These are phyloP conservation scores for Chloroclystis v-ata DNA, from an alignment of 2,888 invertebrate genomes.

Conservation along the genomic window DNA sequence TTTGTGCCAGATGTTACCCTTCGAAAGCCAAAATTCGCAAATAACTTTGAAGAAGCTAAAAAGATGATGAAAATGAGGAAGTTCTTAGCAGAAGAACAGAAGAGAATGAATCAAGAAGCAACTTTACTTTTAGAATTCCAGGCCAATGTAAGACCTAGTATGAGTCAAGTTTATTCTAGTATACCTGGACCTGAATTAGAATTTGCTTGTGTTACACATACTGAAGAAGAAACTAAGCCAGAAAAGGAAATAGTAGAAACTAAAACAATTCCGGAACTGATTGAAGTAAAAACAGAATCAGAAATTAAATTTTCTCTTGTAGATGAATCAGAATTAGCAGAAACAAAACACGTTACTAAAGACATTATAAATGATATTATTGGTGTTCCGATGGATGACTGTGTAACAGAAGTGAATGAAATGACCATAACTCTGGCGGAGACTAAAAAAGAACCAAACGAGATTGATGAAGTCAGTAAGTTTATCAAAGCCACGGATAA, in stretches of 20 bases:
- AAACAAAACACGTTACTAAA: constrained; percentile 17
- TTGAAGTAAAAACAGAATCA: neutral
- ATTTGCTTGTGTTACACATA: constrained; percentile 60
- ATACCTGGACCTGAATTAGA: constrained; percentile 71
- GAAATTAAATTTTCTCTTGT: neutral
- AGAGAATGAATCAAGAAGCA: constrained; percentile 73
- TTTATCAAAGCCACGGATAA: constrained; percentile 37
- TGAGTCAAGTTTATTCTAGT: constrained; percentile 71
- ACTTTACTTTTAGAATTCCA: constrained; percentile 69
- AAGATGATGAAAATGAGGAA: constrained; percentile 82
- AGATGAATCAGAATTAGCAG: constrained; percentile 9
- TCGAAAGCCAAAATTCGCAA: constrained; percentile 83
- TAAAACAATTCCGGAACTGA: neutral
- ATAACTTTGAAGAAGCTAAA: constrained; percentile 82
- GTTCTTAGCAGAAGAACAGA: constrained; percentile 80
- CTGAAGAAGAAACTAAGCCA: constrained; percentile 11
- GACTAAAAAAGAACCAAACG: constrained; percentile 39
- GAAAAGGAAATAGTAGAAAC: constrained; percentile 18
- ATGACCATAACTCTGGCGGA: constrained; percentile 15
- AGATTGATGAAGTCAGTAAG: constrained; percentile 40
- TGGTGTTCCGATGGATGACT: constrained; percentile 11
- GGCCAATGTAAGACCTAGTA: constrained; percentile 68
- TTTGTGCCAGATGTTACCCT: constrained; percentile 71
- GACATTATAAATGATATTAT: constrained; percentile 23
- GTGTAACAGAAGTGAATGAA: constrained; percentile 9